Base-by-base conservation (phyloP, 2,113 vertebrate genomes). In the Cnemophilus loriae region DNA sequence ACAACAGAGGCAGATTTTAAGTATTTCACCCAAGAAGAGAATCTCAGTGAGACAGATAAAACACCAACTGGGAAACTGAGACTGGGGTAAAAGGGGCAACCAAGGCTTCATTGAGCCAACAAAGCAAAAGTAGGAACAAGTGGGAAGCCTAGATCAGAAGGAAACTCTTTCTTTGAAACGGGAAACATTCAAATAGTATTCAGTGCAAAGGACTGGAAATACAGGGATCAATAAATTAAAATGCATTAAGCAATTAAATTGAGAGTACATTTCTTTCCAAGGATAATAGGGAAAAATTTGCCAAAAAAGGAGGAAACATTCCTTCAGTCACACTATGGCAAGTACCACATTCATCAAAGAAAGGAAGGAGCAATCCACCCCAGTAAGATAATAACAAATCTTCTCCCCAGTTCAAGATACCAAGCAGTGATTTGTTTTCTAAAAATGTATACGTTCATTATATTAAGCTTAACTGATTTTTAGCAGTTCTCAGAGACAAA, bases 1-100 rank as follows among this genome's bases (percentile, higher is more conserved):
- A 78, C 64, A 76, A 68, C 35, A 32, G 44, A 64, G 42, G 84
- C 33, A 63, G 93, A 75, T 81, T 88, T 84, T n/a, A 84, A 84
- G 65, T 59, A 32, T 69, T 28, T 68, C 1, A 0, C 28, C 55
- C 33, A 59, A 44, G 78, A 76, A 39, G 42, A 78, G 47, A 89
- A 64, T 63, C 64, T 87, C 84, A 64, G 56, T 44, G 56, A 70
- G 68, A 84, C 1, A 70, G 39, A 92, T 37, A 32, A 75, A 92
- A 87, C 24, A 44, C 42, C 1, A 0, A 39, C 77, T 69, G 50
- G 33, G 67, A 95, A 94, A 70, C 42, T 49, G 53, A 88, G 67
- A 57, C 0, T 46, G n/a, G 22, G 22, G 23, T 0, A n/a, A 69
- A 90, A 33, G 6, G 11, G 32, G 42, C 33, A 75, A 64, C 5